A percentile compares a stretch with the other conserved stretches of the same genome.
Conservation (phyloP, 1,140 invertebrate species). For the Scaptomyza montana region DNA sequence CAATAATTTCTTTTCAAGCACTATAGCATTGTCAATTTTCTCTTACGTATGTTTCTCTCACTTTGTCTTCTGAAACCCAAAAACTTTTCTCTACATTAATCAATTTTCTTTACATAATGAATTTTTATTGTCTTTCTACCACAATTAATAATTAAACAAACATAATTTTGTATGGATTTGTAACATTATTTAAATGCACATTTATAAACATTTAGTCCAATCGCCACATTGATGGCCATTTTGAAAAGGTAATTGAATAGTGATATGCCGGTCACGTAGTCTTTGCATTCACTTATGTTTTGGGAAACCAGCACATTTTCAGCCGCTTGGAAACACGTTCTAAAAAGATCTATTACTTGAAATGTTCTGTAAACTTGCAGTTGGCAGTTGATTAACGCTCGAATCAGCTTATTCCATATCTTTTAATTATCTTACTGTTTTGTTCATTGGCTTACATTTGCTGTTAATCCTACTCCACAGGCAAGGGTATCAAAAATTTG, state of each 20-base stretch:
- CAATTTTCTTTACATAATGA: conserved; percentile 62
- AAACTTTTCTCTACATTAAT: conserved; percentile 33
- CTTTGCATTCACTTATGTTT: conserved; percentile 50
- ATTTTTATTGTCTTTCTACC: conserved; percentile 5
- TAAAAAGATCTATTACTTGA: background rate
- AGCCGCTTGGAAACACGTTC: conserved; percentile 2
- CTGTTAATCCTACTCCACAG: conserved; percentile 85
- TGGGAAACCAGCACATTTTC: conserved; percentile 39
- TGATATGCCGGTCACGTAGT: conserved; percentile 47
- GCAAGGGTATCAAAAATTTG: conserved; percentile 93
- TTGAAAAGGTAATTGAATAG: conserved; percentile 89
- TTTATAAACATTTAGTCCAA: conserved; percentile 87
- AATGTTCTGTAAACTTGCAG: conserved; percentile 2
- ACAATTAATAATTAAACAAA: conserved; percentile 15
- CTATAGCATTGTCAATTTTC: conserved; percentile 72
- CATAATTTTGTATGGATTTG: conserved; percentile 55
- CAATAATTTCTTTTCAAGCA: conserved; percentile 42
- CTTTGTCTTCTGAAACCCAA: conserved; percentile 61
- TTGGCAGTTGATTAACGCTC: conserved; percentile 1
- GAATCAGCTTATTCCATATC: background rate
- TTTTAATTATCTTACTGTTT: background rate
- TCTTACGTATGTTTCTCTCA: conserved; percentile 69
- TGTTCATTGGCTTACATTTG: conserved; percentile 23
- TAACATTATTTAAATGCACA: conserved; percentile 72
- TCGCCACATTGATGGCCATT: conserved; percentile 93